Base-by-base conservation (phyloP, 92 coral and sea anemone genomes). In the Siderastrea siderea region DNA sequence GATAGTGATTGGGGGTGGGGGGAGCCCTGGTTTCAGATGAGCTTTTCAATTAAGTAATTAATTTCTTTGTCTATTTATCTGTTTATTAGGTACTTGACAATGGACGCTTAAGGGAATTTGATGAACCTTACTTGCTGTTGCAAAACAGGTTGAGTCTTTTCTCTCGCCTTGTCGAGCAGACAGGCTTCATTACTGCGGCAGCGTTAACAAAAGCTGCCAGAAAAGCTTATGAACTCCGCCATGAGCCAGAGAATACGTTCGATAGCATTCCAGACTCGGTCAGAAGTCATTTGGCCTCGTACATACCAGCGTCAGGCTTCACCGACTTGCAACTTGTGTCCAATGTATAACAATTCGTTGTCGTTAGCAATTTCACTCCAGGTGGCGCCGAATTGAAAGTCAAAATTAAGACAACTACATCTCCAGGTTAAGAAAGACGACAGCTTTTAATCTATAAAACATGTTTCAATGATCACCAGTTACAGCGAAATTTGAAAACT, bases 41-140 rank as follows among this genome's bases (percentile, higher is more conserved):
- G 38, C 38, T 26, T 26, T 26, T 26, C 38, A 26, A 26, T 26
- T 26, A 26, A 26, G 38, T 26, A 26, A 26, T 0, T 0, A 26
- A 26, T 0, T 26, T 26, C 38, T 26, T 26, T 26, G 38, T 26
- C 38, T 26, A 3, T 15, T 3, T 78, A 46, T 79, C 43, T 63
- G 7, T 19, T 86, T 52, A 7, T 82, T 62, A 96, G 99, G 99
- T 96, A 17, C 87, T 96, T 47, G 96, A 96, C 87, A 94, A 80
- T 71, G 99, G 99, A 13, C 93, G 93, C 44, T 83, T 96, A 67
- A 82, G 87, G 59, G 99, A 96, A 58, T 95, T 96, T 62, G 99
- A 93, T 13, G 99, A 96, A 72, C 99, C 99, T n/a, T 92, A 89
- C 70, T 90, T 93, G 57, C 81, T 96, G 45, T 74, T 96, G 49